A percentile compares a stretch with the other conserved stretches of the same genome.
Evolutionary conservation across 2,797 vertebrate species (phyloP).

Genomic region (Selene dorsalis): DNA sequence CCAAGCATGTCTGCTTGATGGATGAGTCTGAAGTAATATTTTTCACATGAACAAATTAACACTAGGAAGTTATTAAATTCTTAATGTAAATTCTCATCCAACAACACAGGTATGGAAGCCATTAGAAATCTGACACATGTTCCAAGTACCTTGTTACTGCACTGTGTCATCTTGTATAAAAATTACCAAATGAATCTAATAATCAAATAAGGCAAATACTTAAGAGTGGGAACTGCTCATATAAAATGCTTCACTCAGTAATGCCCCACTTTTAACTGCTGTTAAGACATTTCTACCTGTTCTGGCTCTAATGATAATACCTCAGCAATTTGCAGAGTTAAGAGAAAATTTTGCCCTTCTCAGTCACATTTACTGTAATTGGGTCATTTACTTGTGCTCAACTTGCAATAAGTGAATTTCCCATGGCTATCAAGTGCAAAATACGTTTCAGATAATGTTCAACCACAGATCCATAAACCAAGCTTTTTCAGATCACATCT

Average conservation of each 20-base stretch:
- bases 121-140: too few relatives aligned
- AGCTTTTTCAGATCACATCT: conserved; percentile 23
- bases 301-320: conserved; percentile 24
- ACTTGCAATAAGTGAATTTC: conserved; percentile 28
- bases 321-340: conserved; percentile 24
- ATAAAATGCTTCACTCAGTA: conserved; percentile 14
- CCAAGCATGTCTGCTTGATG: neutral
- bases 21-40: neutral
- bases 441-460: conserved; percentile 18
- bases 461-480: conserved; percentile 21
- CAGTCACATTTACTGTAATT: conserved; percentile 41
- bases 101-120: neutral
- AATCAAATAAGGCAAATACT: neutral
- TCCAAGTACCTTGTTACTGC: neutral
- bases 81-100: too few relatives aligned
- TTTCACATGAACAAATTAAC: neutral
- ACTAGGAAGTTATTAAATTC: too few relatives aligned
- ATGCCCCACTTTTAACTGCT: neutral
- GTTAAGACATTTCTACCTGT: conserved; percentile 4
- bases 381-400: conserved; percentile 33
- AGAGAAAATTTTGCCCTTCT: neutral
- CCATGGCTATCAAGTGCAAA: conserved; percentile 2
- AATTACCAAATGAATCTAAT: conserved; percentile 10
- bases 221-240: conserved; percentile 22
- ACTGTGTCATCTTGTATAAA: neutral